These are phyloP conservation scores for Eumerus sabulonum DNA, from an alignment of 2,888 invertebrate genomes.

Conservation along the genomic window DNA sequence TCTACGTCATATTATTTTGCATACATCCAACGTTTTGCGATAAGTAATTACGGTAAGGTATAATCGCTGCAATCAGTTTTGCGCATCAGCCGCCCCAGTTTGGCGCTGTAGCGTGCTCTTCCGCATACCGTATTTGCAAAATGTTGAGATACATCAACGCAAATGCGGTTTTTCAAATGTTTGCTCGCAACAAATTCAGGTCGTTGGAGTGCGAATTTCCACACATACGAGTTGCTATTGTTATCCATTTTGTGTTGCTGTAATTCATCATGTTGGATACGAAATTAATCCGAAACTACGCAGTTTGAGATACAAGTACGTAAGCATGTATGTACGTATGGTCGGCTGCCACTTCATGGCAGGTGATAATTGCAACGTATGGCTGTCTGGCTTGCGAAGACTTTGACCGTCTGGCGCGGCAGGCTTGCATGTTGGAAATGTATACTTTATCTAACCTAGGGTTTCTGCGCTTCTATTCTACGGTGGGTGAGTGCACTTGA, in stretches of 20 bases:
- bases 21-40: slow-evolving; percentile 11
- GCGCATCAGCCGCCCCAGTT: slow-evolving; percentile 40
- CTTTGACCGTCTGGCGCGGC: slow-evolving; percentile 64
- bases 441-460: background rate
- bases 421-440: slow-evolving; percentile 36
- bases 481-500: slow-evolving; percentile 17
- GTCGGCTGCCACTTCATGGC: background rate
- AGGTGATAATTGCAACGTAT: slow-evolving; percentile 60
- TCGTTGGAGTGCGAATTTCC: background rate
- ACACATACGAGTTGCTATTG: background rate
- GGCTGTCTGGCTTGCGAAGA: slow-evolving; percentile 35
- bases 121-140: background rate
- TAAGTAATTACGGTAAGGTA: slow-evolving; percentile 51
- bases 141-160: slow-evolving; percentile 27
- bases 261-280: too few relatives aligned
- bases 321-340: background rate
- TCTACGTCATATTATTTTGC: slow-evolving; percentile 17
- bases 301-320: slow-evolving; percentile 15
- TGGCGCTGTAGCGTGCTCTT: background rate
- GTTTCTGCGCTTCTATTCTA: too few relatives aligned
- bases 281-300: slow-evolving; percentile 39
- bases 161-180: slow-evolving; percentile 32
- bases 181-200: too few relatives aligned
- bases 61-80: slow-evolving; percentile 15
- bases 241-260: slow-evolving; percentile 15